These are phyloP conservation scores for Drosophila rufa DNA, from an alignment of 1,140 invertebrate species.

Conservation along the genomic window DNA sequence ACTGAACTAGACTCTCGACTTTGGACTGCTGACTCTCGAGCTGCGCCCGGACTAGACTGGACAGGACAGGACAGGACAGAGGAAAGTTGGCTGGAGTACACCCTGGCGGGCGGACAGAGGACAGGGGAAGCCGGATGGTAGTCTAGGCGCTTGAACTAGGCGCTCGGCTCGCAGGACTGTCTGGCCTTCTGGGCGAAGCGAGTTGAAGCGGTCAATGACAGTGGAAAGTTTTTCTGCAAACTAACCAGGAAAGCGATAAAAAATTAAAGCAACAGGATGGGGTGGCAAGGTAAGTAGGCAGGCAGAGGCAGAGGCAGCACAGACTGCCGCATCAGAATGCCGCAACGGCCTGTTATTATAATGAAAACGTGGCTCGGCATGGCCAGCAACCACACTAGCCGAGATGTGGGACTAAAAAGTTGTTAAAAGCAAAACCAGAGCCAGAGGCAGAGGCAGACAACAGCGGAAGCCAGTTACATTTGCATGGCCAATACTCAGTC, in stretches of 20 bases:
- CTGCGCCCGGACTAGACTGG: constrained; percentile 21
- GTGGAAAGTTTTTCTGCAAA: constrained; percentile 72
- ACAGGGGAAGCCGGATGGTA: constrained; percentile 9
- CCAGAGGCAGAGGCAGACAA: not conserved
- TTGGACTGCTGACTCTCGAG: constrained; percentile 33
- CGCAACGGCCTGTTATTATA: constrained; percentile 78
- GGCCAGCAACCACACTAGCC: constrained; percentile 33
- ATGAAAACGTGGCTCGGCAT: constrained; percentile 65
- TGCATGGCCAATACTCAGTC: constrained; percentile 60
- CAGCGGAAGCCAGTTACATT: constrained; percentile 45
- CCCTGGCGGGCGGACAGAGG: constrained; percentile 29
- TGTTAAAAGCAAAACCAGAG: not conserved
- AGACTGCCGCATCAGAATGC: constrained; percentile 72
- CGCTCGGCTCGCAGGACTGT: constrained; percentile 22
- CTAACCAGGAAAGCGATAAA: constrained; percentile 76
- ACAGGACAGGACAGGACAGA: constrained; percentile 27
- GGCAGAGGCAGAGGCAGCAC: not conserved
- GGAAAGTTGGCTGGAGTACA: constrained; percentile 68
- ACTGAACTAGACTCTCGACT: constrained; percentile 57
- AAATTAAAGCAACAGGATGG: constrained; percentile 74
- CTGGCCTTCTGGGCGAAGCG: constrained; percentile 46
- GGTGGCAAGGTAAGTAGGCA: not conserved
- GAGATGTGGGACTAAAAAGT: constrained; percentile 17
- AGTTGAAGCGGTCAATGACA: constrained; percentile 73
- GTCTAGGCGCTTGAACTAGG: constrained; percentile 36